A percentile compares a stretch with the other conserved stretches of the same genome.
Evolutionary conservation across 1,140 invertebrate species (phyloP).

Genomic region (Dolichoris vasculosae): DNA sequence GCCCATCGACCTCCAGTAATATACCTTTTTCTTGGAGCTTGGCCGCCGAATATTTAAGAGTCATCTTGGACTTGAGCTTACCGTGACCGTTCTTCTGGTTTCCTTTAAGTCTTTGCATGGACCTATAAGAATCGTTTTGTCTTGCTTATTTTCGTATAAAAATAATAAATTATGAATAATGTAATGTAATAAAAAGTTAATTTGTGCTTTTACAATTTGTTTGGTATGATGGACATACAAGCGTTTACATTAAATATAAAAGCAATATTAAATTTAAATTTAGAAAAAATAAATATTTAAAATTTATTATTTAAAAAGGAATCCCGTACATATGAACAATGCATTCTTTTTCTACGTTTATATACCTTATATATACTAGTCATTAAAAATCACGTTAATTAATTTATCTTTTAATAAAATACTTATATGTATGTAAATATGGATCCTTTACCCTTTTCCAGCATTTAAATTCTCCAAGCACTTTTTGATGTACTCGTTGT

Average conservation of each 20-base stretch:
- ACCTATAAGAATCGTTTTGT: conserved; percentile 67
- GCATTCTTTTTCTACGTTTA: too few species aligned
- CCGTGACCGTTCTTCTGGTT: conserved; percentile 74
- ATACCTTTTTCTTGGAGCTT: conserved; percentile 86
- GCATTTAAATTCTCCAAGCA: conserved; percentile 85
- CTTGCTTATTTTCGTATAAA: neutral
- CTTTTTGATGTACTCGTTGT: conserved; percentile 85
- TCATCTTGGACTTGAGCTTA: conserved; percentile 78
- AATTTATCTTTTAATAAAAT: too few species aligned
- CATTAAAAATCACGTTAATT: too few species aligned
- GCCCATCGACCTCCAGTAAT: conserved; percentile 82
- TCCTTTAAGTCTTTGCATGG: conserved; percentile 74
- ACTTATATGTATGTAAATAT: neutral
- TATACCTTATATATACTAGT: too few species aligned
- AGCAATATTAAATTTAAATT: too few species aligned
- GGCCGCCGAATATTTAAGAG: conserved; percentile 82
- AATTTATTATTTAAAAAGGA: too few species aligned
- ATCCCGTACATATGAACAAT: too few species aligned
- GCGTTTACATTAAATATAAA: too few species aligned
- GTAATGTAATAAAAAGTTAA: neutral
- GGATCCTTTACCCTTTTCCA: conserved; percentile 78
- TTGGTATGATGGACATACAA: too few species aligned
- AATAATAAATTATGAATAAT: neutral
- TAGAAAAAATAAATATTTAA: too few species aligned
- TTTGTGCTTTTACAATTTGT: too few species aligned